A percentile compares a stretch with the other conserved stretches of the same genome.
Evolutionary conservation across 2,888 invertebrate genomes (phyloP).

Genomic region (Tetheella fluctuosa): DNA sequence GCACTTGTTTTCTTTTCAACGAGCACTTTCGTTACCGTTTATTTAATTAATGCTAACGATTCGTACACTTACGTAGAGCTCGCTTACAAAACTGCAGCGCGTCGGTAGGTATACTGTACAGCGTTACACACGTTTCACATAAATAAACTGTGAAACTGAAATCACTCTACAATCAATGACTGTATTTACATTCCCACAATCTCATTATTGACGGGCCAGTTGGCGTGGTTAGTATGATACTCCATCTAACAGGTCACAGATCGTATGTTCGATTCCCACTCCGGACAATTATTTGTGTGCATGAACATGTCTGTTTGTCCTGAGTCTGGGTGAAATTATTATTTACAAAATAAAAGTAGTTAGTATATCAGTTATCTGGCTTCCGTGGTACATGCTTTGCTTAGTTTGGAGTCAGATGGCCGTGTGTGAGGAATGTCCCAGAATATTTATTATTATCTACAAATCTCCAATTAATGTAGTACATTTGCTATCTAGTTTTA

Average conservation of each 20-base stretch:
- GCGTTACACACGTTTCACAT: conserved; percentile 42
- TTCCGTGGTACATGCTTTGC: too few relatives aligned
- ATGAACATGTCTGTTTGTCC: too few relatives aligned
- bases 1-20: background rate
- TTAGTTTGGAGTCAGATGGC: too few relatives aligned
- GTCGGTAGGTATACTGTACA: conserved; percentile 15
- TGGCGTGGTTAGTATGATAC: too few relatives aligned
- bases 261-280: too few relatives aligned
- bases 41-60: conserved; percentile 8
- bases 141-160: conserved; percentile 59
- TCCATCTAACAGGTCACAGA: too few relatives aligned
- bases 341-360: too few relatives aligned
- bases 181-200: conserved; percentile 48
- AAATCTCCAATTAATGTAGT: conserved; percentile 18
- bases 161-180: conserved; percentile 44
- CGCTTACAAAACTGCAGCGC: conserved; percentile 31
- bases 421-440: too few relatives aligned
- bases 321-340: too few relatives aligned
- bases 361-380: too few relatives aligned
- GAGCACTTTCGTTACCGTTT: conserved; percentile 3
- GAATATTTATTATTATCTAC: conserved; percentile 31
- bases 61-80: conserved; percentile 7
- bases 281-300: too few relatives aligned
- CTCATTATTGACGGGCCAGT: too few relatives aligned
- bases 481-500: conserved; percentile 15